These are phyloP conservation scores for Halichoeres trimaculatus DNA, from an alignment of 2,113 vertebrate species.

Conservation along the genomic window DNA sequence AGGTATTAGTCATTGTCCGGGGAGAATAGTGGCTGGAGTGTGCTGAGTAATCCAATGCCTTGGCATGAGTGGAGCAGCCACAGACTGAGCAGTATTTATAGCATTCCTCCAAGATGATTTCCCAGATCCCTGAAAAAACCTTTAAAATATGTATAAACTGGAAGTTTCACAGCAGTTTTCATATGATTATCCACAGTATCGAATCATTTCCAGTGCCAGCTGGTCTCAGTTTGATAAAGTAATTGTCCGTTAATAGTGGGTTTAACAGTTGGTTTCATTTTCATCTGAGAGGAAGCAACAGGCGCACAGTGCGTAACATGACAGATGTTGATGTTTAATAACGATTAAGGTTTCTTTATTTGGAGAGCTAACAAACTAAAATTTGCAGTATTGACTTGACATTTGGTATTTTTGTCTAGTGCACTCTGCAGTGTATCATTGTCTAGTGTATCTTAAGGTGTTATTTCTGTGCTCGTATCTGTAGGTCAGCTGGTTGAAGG, in stretches of 20 bases:
- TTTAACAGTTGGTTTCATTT: no score
- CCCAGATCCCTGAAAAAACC: neutral
- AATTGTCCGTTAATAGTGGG: no score
- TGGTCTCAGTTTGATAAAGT: no score
- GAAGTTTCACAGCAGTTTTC: no score
- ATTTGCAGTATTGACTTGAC: no score
- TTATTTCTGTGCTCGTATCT: slow-evolving; percentile 43
- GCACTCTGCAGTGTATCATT: neutral
- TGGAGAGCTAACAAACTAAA: no score
- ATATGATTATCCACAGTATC: no score
- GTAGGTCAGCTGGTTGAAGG: slow-evolving; percentile 94
- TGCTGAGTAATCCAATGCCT: slow-evolving; percentile 30
- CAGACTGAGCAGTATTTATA: neutral
- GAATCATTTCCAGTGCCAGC: no score
- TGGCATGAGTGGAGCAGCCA: neutral
- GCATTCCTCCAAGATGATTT: neutral
- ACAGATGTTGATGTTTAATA: no score
- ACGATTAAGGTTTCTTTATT: no score
- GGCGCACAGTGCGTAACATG: no score
- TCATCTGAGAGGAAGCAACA: no score
- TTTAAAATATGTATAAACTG: neutral
- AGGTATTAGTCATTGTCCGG: slow-evolving; percentile 29
- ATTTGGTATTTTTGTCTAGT: neutral
- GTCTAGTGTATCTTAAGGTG: neutral
- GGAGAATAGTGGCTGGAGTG: slow-evolving; percentile 14